Evolutionary conservation across 2,113 vertebrate species (phyloP), one percentile per base, ranked within the genome.

Genomic region (Siniperca chuatsi): DNA sequence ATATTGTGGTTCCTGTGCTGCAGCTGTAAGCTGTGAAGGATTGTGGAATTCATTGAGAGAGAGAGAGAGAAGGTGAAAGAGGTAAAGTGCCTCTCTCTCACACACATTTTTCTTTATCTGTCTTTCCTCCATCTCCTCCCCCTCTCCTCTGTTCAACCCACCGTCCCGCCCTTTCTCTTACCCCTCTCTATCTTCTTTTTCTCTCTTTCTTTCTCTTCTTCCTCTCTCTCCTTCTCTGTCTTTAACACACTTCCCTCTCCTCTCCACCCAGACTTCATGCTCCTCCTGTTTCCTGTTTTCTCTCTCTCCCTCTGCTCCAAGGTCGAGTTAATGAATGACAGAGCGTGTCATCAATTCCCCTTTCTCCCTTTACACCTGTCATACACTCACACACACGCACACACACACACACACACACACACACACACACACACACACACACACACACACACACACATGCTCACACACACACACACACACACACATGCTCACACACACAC

Each of bases 11-110:
- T 29, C n/a, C 42, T 40, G 42, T 60, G 80, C 76, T 81, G 84
- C 68, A 29, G 79, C 78, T 29, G 66, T 4, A 62, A 18, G 77
- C 50, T 55, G 33, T 90, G 91, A 90, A 89, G 74, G 86, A 92
- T 91, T 87, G 83, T 62, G 79, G 9, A 73, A 85, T 87, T 91
- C 74, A 91, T 83, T 83, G 86, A 84, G 52, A 66, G 73, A 81
- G 78, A 80, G 4, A 67, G 82, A 74, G 48, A 78, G 80, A 55
- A 20, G 25, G 58, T 54, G 75, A 84, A 25, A 58, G 84, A 85
- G 84, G 66, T 37, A 54, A 37, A 85, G 60, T 16, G 50, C 35
- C 72, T 74, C 78, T 65, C 21, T 44, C 25, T 58, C 20, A 23
- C 21, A 62, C 4, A 12, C 46, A 54, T 79, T 79, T 54, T 82